These are phyloP conservation scores for Esox lucius DNA, from an alignment of 2,797 vertebrate species.

Conservation along the genomic window DNA sequence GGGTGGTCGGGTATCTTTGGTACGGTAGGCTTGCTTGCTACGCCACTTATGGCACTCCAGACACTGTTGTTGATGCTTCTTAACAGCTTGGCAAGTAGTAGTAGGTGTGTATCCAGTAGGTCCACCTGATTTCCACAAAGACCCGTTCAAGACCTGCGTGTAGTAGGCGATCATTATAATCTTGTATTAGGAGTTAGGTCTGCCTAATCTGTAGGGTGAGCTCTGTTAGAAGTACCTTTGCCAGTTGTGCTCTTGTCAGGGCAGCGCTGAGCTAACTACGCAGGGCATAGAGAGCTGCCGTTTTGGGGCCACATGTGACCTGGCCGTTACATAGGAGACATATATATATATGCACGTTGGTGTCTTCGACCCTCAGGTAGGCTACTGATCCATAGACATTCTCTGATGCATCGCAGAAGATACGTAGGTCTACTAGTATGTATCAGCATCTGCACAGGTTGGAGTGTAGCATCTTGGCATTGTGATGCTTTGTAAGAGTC, in stretches of 20 bases:
- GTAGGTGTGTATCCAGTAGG: background rate
- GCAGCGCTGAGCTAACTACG: constrained; percentile 14
- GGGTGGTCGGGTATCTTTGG: too few species aligned
- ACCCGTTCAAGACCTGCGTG: constrained; percentile 20
- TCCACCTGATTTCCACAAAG: background rate
- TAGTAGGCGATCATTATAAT: background rate
- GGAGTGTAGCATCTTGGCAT: too few species aligned
- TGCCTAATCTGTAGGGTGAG: too few species aligned
- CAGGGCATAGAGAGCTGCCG: background rate
- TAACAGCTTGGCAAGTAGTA: background rate
- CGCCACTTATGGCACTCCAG: background rate
- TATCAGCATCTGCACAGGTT: too few species aligned
- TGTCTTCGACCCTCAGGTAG: too few species aligned
- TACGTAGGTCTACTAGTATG: too few species aligned
- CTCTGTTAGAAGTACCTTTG: constrained; percentile 9
- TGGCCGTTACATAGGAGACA: too few species aligned
- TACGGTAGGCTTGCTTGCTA: too few species aligned
- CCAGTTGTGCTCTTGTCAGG: constrained; percentile 17
- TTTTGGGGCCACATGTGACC: background rate
- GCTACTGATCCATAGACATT: too few species aligned
- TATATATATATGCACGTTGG: too few species aligned
- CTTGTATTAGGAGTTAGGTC: constrained; percentile 2
- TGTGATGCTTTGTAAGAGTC: too few species aligned
- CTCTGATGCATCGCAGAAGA: too few species aligned
- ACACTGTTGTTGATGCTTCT: background rate